These are phyloP conservation scores for Hippocampus abdominalis DNA, from an alignment of 2,113 vertebrate species.

Conservation along the genomic window DNA sequence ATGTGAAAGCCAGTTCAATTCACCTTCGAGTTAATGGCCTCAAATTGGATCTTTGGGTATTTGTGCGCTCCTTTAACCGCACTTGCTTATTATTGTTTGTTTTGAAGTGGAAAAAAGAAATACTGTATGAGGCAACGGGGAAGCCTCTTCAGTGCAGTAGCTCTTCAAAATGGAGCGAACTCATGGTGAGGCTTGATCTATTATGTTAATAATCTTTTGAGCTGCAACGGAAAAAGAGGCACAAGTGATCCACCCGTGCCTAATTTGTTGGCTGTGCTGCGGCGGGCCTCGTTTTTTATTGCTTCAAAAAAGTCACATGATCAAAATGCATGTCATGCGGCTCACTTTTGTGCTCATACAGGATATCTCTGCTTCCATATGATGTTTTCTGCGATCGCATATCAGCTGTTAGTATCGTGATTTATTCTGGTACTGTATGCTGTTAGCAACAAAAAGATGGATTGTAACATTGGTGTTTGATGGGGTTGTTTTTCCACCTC, in stretches of 20 bases:
- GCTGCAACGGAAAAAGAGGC: slow-evolving; percentile 16
- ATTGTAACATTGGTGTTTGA: slow-evolving; percentile 3
- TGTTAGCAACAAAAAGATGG: background rate
- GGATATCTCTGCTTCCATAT: background rate
- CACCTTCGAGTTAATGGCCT: slow-evolving; percentile 16
- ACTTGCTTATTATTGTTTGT: slow-evolving; percentile 27
- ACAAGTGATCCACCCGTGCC: background rate
- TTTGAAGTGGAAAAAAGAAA: slow-evolving; percentile 17
- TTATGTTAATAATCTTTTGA: slow-evolving; percentile 20
- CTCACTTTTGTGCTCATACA: slow-evolving; percentile 2
- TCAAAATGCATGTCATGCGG: slow-evolving; percentile 10
- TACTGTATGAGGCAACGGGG: slow-evolving; percentile 21
- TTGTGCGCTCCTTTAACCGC: slow-evolving; percentile 9
- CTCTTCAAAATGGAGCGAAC: slow-evolving; percentile 13
- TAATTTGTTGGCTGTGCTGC: slow-evolving; percentile 7
- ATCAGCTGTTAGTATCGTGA: slow-evolving; percentile 7
- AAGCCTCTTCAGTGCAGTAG: slow-evolving; percentile 6
- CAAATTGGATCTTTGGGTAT: slow-evolving; percentile 7
- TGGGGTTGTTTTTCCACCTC: background rate
- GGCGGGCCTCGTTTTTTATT: slow-evolving; percentile 9
- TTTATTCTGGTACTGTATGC: background rate
- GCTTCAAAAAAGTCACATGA: slow-evolving; percentile 2
- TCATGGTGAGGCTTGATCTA: slow-evolving; percentile 20
- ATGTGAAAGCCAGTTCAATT: slow-evolving; percentile 6
- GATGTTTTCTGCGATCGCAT: background rate